Evolutionary conservation across 2,888 invertebrate species (phyloP).

Genomic region (Drosophila aldrichi): DNA sequence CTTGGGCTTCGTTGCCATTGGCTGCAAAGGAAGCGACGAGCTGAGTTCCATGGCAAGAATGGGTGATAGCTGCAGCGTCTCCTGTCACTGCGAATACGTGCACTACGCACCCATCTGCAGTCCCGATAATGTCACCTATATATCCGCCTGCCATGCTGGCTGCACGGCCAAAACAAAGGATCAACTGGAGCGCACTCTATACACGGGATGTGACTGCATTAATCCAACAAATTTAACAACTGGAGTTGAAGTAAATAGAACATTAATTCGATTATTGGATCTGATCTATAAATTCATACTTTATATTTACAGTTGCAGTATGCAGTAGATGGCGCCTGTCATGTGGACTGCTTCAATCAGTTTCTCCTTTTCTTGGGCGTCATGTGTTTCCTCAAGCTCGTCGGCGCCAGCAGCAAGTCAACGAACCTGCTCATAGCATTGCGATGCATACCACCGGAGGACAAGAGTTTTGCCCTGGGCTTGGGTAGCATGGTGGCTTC

Average conservation of each 20-base stretch:
- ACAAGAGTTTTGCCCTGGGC: conserved; percentile 89
- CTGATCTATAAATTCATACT: neutral
- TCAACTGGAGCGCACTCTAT: conserved; percentile 45
- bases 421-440: conserved; percentile 87
- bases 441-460: conserved; percentile 89
- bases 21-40: conserved; percentile 87
- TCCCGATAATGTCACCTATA: conserved; percentile 88
- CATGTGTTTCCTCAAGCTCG: conserved; percentile 87
- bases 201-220: conserved; percentile 60
- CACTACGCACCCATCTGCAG: conserved; percentile 91
- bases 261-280: neutral
- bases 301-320: conserved; percentile 36
- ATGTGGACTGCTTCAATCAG: conserved; percentile 87
- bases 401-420: conserved; percentile 87
- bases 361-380: conserved; percentile 86
- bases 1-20: conserved; percentile 88
- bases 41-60: conserved; percentile 41
- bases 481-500: conserved; percentile 88
- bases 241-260: conserved; percentile 19
- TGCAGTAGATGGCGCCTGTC: conserved; percentile 86
- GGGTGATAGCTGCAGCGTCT: conserved; percentile 86
- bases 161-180: conserved; percentile 85
- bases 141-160: conserved; percentile 92
- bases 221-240: conserved; percentile 1
- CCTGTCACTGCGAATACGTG: conserved; percentile 89